Conservation (phyloP, 2,888 invertebrate species). For the Leptinotarsa haldemani region DNA sequence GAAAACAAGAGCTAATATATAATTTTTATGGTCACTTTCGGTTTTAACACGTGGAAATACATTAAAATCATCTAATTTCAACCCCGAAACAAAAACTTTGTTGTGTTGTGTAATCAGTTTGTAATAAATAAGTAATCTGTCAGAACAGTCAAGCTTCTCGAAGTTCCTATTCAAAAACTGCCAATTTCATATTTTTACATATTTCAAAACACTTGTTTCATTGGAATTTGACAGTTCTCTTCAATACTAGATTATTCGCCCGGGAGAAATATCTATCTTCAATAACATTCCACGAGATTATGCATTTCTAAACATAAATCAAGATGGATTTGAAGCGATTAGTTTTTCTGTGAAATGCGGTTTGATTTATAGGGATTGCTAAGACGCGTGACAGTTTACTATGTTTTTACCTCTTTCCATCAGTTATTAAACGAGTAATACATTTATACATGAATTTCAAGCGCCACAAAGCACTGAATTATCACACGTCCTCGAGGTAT, state of each 20-base stretch:
- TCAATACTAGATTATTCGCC: background rate
- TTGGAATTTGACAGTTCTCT: no score
- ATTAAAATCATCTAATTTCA: no score
- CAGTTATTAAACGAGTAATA: slow-evolving; percentile 12
- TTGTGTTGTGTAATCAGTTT: no score
- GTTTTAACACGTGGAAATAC: no score
- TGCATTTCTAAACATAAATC: slow-evolving; percentile 9
- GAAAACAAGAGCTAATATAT: no score
- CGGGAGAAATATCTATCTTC: background rate
- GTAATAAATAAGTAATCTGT: no score
- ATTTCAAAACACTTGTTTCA: no score
- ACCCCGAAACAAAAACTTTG: no score
- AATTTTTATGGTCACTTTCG: no score
- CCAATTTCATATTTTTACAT: no score
- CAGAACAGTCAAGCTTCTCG: no score
- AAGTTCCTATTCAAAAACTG: no score
- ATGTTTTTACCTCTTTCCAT: background rate
- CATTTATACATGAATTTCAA: slow-evolving; percentile 17
- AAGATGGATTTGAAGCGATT: background rate
- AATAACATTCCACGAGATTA: background rate
- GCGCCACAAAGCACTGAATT: slow-evolving; percentile 5
- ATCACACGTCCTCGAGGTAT: slow-evolving; percentile 15
- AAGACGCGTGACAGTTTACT: background rate
- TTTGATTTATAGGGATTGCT: background rate
- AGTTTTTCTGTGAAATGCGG: background rate